Percentiles rank a stretch among this genome's conserved stretches.
Conservation (phyloP, 2,113 vertebrate genomes). For the Odocoileus hemionus region DNA sequence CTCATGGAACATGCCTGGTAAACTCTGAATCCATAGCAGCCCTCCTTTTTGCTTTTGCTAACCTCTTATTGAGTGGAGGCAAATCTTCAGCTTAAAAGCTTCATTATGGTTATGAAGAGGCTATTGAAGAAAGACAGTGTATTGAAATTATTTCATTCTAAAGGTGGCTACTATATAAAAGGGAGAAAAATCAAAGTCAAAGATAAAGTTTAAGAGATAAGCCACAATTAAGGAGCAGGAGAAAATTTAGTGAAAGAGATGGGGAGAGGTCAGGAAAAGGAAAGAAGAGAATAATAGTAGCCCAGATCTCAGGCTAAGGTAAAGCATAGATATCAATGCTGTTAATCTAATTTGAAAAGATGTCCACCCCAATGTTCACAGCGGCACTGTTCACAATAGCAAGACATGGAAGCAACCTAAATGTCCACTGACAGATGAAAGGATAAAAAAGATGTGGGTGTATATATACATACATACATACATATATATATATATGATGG, state of each 20-base stretch:
- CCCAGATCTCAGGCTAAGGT: neutral
- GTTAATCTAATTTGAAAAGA: neutral
- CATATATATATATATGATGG: neutral
- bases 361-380: neutral
- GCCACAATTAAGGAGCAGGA: neutral
- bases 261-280: neutral
- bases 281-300: neutral
- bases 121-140: neutral
- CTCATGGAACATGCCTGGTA: neutral
- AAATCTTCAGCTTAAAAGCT: neutral
- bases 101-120: neutral
- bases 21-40: neutral
- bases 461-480: neutral
- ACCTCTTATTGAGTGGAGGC: neutral
- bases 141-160: neutral
- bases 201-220: neutral
- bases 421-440: neutral
- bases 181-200: neutral
- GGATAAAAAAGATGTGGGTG: fast-evolving
- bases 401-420: neutral
- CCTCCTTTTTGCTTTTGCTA: neutral
- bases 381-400: neutral
- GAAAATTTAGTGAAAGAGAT: neutral
- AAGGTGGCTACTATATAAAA: neutral
- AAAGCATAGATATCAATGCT: neutral